Evolutionary conservation across 37 sponge, comb jelly and placozoan genomes (phyloP).

Genomic region (Petrosia ficiformis): DNA sequence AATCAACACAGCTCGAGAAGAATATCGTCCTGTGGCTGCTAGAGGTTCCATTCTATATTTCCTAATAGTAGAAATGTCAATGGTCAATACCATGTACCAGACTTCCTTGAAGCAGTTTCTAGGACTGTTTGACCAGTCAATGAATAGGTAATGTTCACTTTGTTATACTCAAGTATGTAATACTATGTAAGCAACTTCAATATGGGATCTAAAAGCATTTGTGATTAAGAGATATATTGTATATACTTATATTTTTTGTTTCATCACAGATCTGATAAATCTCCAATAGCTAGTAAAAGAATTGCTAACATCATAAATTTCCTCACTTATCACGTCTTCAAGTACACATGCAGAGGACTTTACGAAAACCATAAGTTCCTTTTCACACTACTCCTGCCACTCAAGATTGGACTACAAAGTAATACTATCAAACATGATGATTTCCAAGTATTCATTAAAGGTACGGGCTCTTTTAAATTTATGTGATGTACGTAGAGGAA

Average conservation of each 20-base stretch:
- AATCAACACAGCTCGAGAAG: slow-evolving; percentile 96
- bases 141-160: slow-evolving; percentile 68
- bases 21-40: slow-evolving; percentile 96
- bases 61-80: slow-evolving; percentile 98
- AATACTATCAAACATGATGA: slow-evolving; percentile 86
- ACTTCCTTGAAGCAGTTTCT: slow-evolving; percentile 95
- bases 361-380: slow-evolving; percentile 99
- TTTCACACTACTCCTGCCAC: slow-evolving; percentile 94
- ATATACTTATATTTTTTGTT: not conserved
- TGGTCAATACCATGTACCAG: slow-evolving; percentile 99
- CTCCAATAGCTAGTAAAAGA: slow-evolving; percentile 85
- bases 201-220: too few relatives aligned
- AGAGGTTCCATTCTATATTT: slow-evolving; percentile 97
- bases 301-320: slow-evolving; percentile 91
- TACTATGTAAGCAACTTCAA: too few relatives aligned
- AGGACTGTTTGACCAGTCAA: slow-evolving; percentile 88
- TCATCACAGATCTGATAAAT: slow-evolving; percentile 74
- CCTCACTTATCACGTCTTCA: slow-evolving; percentile 89
- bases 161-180: not conserved
- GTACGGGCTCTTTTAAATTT: slow-evolving; percentile 6
- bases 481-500: too few relatives aligned
- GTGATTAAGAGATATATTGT: not conserved
- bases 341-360: slow-evolving; percentile 88
- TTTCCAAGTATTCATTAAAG: slow-evolving; percentile 92
- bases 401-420: slow-evolving; percentile 90